phyloP scores from a whole-genome alignment of 35 echinoderm and acorn worm genomes.

The Chiridota heheva region DNA sequence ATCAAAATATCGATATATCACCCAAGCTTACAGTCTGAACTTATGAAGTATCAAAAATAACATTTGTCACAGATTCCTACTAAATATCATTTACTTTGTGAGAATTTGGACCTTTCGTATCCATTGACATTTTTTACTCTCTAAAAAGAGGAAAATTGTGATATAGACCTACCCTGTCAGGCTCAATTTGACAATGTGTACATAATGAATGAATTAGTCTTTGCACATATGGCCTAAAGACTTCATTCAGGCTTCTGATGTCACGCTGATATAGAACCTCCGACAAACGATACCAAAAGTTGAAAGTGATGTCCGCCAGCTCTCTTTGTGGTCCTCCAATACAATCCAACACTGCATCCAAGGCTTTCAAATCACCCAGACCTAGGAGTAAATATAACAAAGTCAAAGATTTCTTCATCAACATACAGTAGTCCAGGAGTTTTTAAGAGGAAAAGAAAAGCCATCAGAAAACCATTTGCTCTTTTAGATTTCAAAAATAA shows the following conservation, averaged over 20 bases:
- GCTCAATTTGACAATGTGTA: slow-evolving; percentile 88
- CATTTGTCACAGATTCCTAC: no score
- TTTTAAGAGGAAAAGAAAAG: not conserved
- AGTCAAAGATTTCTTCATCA: not conserved
- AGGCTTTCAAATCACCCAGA: slow-evolving; percentile 65
- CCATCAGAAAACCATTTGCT: not conserved
- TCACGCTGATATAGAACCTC: slow-evolving; percentile 84
- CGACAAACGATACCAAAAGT: slow-evolving; percentile 94
- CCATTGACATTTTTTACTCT: no score
- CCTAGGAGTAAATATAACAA: slow-evolving; percentile 50
- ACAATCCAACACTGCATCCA: slow-evolving; percentile 81
- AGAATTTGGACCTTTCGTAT: no score
- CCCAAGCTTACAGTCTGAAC: no score
- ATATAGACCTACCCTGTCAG: no score
- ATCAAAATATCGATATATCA: no score
- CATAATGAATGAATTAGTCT: slow-evolving; percentile 76
- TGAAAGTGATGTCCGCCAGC: slow-evolving; percentile 96
- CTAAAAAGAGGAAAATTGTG: no score
- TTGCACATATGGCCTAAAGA: slow-evolving; percentile 84
- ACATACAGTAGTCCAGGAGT: not conserved
- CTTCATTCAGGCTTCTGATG: slow-evolving; percentile 58
- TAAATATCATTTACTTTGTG: no score
- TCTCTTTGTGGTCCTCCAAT: slow-evolving; percentile 84
- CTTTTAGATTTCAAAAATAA: not conserved
- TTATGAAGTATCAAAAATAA: no score